Conservation (phyloP, 2,113 vertebrate species). For the Microtus ochrogaster region DNA sequence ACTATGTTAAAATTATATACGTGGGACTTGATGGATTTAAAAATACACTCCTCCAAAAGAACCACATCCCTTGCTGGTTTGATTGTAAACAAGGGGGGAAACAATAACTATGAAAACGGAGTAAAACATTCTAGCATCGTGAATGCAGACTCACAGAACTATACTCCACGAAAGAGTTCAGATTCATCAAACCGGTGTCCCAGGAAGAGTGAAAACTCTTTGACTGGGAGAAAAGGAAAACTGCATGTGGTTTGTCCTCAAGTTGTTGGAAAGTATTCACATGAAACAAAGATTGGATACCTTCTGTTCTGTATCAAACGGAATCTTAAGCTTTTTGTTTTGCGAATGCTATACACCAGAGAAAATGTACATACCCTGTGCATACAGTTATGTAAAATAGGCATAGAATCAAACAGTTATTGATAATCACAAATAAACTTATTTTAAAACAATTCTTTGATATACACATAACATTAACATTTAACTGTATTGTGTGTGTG, state of each 20-base stretch:
- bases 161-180: background rate
- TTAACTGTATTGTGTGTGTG: background rate
- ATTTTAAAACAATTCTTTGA: background rate
- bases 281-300: background rate
- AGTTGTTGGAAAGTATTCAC: slow-evolving; percentile 37
- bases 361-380: background rate
- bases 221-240: slow-evolving; percentile 31
- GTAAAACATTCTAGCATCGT: slow-evolving; percentile 27
- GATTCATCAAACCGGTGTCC: slow-evolving; percentile 20
- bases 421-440: background rate
- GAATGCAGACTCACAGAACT: background rate
- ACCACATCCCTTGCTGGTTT: background rate
- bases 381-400: background rate
- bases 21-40: slow-evolving; percentile 8
- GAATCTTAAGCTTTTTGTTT: background rate
- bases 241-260: background rate
- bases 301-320: background rate
- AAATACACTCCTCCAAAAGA: background rate
- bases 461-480: background rate
- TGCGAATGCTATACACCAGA: background rate
- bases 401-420: background rate
- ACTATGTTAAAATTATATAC: background rate
- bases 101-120: background rate
- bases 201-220: background rate
- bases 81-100: background rate